Evolutionary conservation across 2,797 vertebrate genomes (phyloP).

Genomic region (Anabas testudineus): DNA sequence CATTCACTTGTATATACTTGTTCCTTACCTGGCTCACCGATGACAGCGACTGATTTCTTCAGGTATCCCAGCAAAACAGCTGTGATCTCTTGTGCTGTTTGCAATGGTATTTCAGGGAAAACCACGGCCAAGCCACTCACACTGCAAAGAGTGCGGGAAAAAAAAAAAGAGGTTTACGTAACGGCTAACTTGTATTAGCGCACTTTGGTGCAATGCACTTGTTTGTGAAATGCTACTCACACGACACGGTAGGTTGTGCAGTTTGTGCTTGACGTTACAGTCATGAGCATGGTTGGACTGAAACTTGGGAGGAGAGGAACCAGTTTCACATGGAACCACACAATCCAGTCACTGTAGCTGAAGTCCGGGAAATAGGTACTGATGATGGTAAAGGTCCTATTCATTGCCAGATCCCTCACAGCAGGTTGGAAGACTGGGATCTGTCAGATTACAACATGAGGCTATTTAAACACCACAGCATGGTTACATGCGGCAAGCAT

Average conservation of each 20-base stretch:
- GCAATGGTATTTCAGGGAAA: conserved; percentile 10
- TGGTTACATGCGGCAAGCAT: neutral
- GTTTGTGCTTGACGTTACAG: conserved; percentile 23
- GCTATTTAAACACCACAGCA: neutral
- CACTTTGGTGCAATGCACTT: neutral
- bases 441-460: conserved; percentile 33
- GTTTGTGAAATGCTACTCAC: conserved; percentile 45
- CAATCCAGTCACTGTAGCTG: conserved; percentile 7
- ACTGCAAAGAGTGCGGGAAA: conserved; percentile 29
- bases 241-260: conserved; percentile 68
- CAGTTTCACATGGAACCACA: conserved; percentile 58
- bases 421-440: conserved; percentile 35
- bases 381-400: conserved; percentile 58
- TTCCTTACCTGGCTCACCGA: conserved; percentile 45
- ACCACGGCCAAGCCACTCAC: conserved; percentile 49
- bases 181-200: neutral
- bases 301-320: conserved; percentile 61
- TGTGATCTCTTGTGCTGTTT: conserved; percentile 19
- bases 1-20: too few relatives aligned
- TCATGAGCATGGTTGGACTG: conserved; percentile 57
- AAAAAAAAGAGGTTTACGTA: neutral
- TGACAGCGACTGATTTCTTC: neutral
- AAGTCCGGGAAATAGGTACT: neutral
- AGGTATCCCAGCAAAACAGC: conserved; percentile 45
- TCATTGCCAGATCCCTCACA: conserved; percentile 61